These are phyloP conservation scores for Hydractinia symbiolongicarpus DNA, from an alignment of 30 jellyfish, hydroid and myxozoan species.

Conservation along the genomic window DNA sequence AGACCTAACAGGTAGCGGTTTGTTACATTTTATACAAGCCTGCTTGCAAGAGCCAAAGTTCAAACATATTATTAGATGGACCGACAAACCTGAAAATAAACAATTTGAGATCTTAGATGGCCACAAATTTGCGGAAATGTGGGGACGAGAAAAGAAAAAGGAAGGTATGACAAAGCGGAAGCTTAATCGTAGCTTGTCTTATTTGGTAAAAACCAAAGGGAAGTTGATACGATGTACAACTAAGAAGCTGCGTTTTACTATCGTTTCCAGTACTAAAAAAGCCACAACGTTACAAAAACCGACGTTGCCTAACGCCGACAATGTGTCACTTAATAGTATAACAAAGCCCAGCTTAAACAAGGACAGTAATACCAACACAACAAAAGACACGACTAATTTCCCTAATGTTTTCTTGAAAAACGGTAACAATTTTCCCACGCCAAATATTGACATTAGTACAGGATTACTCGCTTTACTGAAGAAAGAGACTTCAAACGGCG, in stretches of 20 bases:
- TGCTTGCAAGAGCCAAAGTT: constrained; percentile 4
- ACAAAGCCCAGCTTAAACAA: too few relatives aligned
- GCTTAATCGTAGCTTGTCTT: constrained; percentile 5
- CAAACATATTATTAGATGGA: constrained; percentile 2
- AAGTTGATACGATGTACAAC: not conserved
- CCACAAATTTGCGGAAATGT: not conserved
- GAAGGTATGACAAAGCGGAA: constrained; percentile 25
- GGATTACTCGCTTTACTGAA: too few relatives aligned
- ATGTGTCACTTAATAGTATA: too few relatives aligned
- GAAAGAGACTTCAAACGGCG: too few relatives aligned
- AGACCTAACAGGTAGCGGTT: constrained; percentile 16
- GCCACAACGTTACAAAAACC: too few relatives aligned
- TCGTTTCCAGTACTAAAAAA: not conserved
- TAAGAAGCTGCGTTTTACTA: not conserved
- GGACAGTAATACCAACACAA: too few relatives aligned
- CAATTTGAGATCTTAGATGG: constrained; percentile 8
- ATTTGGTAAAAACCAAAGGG: not conserved
- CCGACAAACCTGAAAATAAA: not conserved
- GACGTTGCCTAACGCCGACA: too few relatives aligned
- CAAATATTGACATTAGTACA: too few relatives aligned
- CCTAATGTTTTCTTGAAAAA: too few relatives aligned
- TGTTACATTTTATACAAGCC: not conserved
- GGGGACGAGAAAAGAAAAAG: constrained; percentile 15
- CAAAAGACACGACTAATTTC: too few relatives aligned
- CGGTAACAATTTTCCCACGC: too few relatives aligned